Conservation (phyloP, 2,888 invertebrate genomes). For the Galerucella calmariensis region DNA sequence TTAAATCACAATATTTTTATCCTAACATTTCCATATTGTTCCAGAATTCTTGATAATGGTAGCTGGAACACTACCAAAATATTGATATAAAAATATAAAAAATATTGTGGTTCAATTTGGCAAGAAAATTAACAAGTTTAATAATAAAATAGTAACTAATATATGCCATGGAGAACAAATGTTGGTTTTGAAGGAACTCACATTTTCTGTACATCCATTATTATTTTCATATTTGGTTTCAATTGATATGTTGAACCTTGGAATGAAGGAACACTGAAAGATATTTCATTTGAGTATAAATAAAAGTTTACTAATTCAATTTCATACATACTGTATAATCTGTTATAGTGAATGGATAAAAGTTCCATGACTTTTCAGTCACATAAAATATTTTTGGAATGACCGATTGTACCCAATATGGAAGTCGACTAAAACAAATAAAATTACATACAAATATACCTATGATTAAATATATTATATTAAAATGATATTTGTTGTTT, state of each 20-base stretch:
- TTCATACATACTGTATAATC: constrained; percentile 79
- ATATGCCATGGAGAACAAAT: not conserved
- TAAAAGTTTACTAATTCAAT: constrained; percentile 1
- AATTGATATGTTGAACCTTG: constrained; percentile 85
- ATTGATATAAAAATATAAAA: too few relatives aligned
- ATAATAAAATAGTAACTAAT: not conserved
- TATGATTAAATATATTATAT: not conserved
- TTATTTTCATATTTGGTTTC: constrained; percentile 92
- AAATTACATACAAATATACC: constrained; percentile 21
- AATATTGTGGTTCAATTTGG: too few relatives aligned
- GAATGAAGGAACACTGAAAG: constrained; percentile 90
- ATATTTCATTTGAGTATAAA: constrained; percentile 35
- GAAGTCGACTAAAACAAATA: constrained; percentile 76
- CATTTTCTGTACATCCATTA: constrained; percentile 88
- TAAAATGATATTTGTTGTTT: not conserved
- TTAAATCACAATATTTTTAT: too few relatives aligned
- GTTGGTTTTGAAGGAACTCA: constrained; percentile 66
- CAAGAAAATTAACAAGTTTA: too few relatives aligned
- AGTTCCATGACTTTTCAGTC: constrained; percentile 95
- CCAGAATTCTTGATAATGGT: too few relatives aligned
- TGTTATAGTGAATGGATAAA: constrained; percentile 89
- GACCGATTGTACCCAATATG: constrained; percentile 88
- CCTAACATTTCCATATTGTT: too few relatives aligned
- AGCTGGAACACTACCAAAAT: too few relatives aligned
- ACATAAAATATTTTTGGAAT: constrained; percentile 92